A percentile compares a stretch with the other conserved stretches of the same genome.
These are phyloP conservation scores for Nemapogon koenigi DNA, from an alignment of 2,888 invertebrate species.

Conservation along the genomic window DNA sequence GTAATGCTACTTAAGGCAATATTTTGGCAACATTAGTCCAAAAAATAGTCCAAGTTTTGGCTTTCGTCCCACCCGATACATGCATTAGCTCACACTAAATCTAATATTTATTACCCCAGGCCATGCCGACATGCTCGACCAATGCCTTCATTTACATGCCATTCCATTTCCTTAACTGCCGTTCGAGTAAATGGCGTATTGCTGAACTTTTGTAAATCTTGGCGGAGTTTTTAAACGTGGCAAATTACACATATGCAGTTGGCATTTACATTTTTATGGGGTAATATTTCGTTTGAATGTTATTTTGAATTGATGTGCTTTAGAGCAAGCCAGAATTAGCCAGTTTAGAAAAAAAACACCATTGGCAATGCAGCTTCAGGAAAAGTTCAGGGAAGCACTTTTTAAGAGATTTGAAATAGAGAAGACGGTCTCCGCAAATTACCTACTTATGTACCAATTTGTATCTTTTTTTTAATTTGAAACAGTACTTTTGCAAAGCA, in stretches of 20 bases:
- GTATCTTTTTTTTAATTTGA: too few species aligned
- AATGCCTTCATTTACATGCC: constrained; percentile 39
- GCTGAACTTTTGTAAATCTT: constrained; percentile 26
- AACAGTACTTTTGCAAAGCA: too few species aligned
- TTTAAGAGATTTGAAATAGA: too few species aligned
- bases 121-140: constrained; percentile 7
- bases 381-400: too few species aligned
- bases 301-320: too few species aligned
- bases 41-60: not conserved
- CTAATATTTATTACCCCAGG: not conserved
- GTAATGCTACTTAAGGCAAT: not conserved
- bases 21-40: not conserved
- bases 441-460: too few species aligned
- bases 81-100: constrained; percentile 2
- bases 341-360: too few species aligned
- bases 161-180: constrained; percentile 47
- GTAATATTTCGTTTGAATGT: constrained; percentile 42
- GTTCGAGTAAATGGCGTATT: constrained; percentile 41
- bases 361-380: too few species aligned
- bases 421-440: too few species aligned
- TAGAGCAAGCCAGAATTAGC: too few species aligned
- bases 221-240: constrained; percentile 47
- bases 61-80: constrained; percentile 3
- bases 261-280: constrained; percentile 61
- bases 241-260: constrained; percentile 57